Evolutionary conservation across 2,113 vertebrate species (phyloP), one percentile per base, ranked within the genome.

Genomic region (Sapajus apella): DNA sequence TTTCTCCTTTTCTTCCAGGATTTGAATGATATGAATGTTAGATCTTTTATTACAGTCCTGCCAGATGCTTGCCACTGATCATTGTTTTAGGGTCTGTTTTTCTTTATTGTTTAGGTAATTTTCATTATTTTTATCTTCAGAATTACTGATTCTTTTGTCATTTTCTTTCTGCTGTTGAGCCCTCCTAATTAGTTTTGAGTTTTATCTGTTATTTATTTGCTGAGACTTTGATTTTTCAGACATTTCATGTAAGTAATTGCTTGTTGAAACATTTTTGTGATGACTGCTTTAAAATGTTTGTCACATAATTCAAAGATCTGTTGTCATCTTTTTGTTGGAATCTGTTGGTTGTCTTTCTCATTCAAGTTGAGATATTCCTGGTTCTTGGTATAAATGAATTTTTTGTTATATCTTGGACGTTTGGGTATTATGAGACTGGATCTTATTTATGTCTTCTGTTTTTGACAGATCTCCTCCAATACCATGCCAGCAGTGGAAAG

Each of bases 341-440:
- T 94, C 37, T 93, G 4, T 85, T 79, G 64, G 55, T 82, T 90
- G 20, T 50, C 35, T 89, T 83, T 96, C 40, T 90, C 23, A n/a
- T 68, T 83, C 40, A 92, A 17, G 58, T 70, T 92, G 77, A 81
- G 21, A 64, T 95, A 66, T 73, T 92, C 61, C 27, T 89, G 72
- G 58, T 64, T 95, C n/a, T 96, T 84, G 64, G 21, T 96, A 21
- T 83, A 47, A 40, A 40, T 85, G 80, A 52, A 35, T 25, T 86
- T 89, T 88, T 58, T 8, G 43, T 75, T 76, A 40, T 84, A 70
- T 88, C 21, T 17, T 94, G 20, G 12, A 76, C 32, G 37, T 83
- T 87, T 47, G n/a, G 58, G 16, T 91, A 47, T 91, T 89, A 32
- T 50, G 68, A 83, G 40, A 89, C 50, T 92, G 72, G 61, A 35